These are phyloP conservation scores for Phodopus roborovskii DNA, from an alignment of 2,113 vertebrate genomes.

Conservation along the genomic window DNA sequence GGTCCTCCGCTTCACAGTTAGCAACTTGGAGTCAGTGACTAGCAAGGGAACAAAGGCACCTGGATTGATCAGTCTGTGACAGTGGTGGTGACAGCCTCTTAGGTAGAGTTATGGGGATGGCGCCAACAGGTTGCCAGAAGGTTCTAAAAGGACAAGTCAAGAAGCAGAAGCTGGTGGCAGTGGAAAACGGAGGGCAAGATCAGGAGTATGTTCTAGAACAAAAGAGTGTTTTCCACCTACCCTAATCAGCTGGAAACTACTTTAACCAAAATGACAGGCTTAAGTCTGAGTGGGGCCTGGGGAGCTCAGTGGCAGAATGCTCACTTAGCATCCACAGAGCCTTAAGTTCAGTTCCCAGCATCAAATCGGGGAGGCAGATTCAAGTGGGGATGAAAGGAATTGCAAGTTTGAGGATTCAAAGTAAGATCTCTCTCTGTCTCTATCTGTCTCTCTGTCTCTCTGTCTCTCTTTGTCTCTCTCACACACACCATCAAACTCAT, in stretches of 20 bases:
- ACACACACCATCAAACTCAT: neutral
- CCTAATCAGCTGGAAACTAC: neutral
- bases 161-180: neutral
- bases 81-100: neutral
- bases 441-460: neutral
- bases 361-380: neutral
- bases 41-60: conserved; percentile 72
- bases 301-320: neutral
- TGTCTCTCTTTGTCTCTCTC: neutral
- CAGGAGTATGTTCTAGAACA: neutral
- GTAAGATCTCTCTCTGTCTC: neutral
- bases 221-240: neutral
- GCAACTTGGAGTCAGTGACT: conserved; percentile 68
- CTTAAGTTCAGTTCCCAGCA: neutral
- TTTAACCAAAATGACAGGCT: neutral
- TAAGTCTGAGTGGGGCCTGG: neutral
- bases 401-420: neutral
- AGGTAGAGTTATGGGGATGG: neutral
- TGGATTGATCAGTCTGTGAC: neutral
- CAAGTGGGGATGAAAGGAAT: conserved; percentile 1
- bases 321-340: neutral
- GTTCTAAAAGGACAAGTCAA: neutral
- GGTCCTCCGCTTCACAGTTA: conserved; percentile 67
- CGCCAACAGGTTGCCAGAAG: neutral
- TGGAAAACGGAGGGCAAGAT: neutral